phyloP scores from a whole-genome alignment of 2,888 invertebrate genomes.

The Ecdyonurus torrentis region DNA sequence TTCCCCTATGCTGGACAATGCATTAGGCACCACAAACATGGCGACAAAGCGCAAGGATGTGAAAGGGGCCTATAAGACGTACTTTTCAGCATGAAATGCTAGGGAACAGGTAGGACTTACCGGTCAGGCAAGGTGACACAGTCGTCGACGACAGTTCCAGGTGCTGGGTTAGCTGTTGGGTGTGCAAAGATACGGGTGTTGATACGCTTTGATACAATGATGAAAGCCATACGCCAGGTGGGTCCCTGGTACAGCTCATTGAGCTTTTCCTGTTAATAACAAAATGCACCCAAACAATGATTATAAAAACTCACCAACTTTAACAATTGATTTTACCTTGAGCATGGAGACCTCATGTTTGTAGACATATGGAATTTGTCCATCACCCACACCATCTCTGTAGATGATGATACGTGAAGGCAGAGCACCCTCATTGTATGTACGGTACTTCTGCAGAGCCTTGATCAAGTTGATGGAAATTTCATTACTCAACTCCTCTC shows the following conservation, averaged over 20 bases:
- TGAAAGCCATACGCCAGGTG: slow-evolving; percentile 43
- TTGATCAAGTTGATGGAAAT: slow-evolving; percentile 43
- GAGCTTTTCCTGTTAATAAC: too few species aligned
- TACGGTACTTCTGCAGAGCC: slow-evolving; percentile 34
- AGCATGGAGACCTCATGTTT: slow-evolving; percentile 52
- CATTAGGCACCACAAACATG: too few species aligned
- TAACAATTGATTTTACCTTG: too few species aligned
- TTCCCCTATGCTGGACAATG: too few species aligned
- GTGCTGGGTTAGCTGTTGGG: slow-evolving; percentile 59
- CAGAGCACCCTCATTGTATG: slow-evolving; percentile 26
- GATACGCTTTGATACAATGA: slow-evolving; percentile 80
- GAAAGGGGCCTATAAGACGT: too few species aligned
- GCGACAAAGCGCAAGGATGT: too few species aligned
- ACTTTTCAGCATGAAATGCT: too few species aligned
- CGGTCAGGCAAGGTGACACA: slow-evolving; percentile 57
- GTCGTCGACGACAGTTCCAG: slow-evolving; percentile 79
- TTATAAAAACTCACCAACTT: too few species aligned
- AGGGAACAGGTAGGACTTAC: slow-evolving; percentile 26
- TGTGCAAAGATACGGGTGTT: slow-evolving; percentile 68
- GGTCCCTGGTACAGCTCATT: slow-evolving; percentile 32
- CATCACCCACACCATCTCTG: slow-evolving; percentile 89
- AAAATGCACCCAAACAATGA: too few species aligned
- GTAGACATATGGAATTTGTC: slow-evolving; percentile 63
- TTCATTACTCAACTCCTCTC: slow-evolving; percentile 59
- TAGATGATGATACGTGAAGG: slow-evolving; percentile 67